These are phyloP conservation scores for Pectinophora gossypiella DNA, from an alignment of 1,140 invertebrate species.

Conservation along the genomic window DNA sequence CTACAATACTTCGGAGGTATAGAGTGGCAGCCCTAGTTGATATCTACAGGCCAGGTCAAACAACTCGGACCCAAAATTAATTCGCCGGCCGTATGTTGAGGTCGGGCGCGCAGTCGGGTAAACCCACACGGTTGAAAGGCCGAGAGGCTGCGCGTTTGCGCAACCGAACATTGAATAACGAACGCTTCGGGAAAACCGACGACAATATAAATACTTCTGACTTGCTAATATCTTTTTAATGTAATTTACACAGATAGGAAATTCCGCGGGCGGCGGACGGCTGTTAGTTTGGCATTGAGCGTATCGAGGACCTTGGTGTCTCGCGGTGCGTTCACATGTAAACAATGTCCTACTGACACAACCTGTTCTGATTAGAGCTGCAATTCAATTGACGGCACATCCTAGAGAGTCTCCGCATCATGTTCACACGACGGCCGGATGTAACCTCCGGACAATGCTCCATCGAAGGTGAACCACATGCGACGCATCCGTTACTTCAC, in stretches of 20 bases:
- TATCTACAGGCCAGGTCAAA: neutral
- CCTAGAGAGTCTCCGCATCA: slow-evolving; percentile 13
- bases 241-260: slow-evolving; percentile 26
- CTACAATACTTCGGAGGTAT: too few relatives aligned
- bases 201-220: slow-evolving; percentile 16
- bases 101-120: neutral
- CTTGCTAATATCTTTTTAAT: slow-evolving; percentile 34
- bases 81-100: neutral
- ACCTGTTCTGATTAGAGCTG: slow-evolving; percentile 33
- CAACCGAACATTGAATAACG: slow-evolving; percentile 24
- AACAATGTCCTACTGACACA: slow-evolving; percentile 30
- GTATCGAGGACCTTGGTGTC: slow-evolving; percentile 37
- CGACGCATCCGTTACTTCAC: neutral
- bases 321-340: slow-evolving; percentile 28
- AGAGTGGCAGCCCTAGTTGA: neutral
- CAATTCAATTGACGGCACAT: slow-evolving; percentile 21
- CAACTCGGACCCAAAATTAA: neutral
- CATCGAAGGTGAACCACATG: neutral
- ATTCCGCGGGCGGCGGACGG: slow-evolving; percentile 16
- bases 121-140: neutral
- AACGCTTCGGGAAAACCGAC: slow-evolving; percentile 36
- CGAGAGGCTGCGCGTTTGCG: neutral
- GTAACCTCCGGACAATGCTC: neutral
- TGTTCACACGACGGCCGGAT: slow-evolving; percentile 1
- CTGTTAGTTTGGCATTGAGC: slow-evolving; percentile 14